Conservation (phyloP, 2,888 invertebrate species). For the Oasisia sp. region DNA sequence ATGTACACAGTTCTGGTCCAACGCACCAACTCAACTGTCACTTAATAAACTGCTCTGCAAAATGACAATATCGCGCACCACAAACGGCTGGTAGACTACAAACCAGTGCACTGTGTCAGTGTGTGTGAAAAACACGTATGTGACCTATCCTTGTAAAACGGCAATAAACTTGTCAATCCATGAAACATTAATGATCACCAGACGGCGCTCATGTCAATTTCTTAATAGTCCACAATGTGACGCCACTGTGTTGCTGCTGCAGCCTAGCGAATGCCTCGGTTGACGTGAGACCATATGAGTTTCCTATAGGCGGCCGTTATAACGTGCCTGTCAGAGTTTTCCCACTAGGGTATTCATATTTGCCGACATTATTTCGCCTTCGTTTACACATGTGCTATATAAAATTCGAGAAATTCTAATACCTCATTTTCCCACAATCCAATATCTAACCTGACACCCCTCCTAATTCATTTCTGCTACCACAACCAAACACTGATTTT, state of each 20-base stretch:
- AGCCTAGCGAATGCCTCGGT: too few species aligned
- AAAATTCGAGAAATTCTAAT: too few species aligned
- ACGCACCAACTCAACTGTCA: not conserved
- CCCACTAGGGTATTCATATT: too few species aligned
- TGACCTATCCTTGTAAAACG: not conserved
- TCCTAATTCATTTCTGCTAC: too few species aligned
- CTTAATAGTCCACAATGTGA: not conserved
- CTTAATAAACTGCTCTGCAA: not conserved
- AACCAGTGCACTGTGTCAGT: not conserved
- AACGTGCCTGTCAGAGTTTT: too few species aligned
- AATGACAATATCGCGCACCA: not conserved
- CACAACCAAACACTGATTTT: too few species aligned
- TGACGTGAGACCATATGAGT: too few species aligned
- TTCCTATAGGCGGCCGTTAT: too few species aligned
- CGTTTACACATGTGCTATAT: too few species aligned
- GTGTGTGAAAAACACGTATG: not conserved
- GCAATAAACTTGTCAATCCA: not conserved
- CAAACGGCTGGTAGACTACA: not conserved
- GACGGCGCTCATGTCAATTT: not conserved
- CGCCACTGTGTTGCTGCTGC: not conserved
- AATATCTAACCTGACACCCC: too few species aligned
- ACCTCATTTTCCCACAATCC: too few species aligned
- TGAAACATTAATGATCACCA: not conserved
- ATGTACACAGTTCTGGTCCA: not conserved
- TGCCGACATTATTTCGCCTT: too few species aligned